Base-by-base conservation (phyloP, 2,797 vertebrate genomes). In the Megalops cyprinoides region DNA sequence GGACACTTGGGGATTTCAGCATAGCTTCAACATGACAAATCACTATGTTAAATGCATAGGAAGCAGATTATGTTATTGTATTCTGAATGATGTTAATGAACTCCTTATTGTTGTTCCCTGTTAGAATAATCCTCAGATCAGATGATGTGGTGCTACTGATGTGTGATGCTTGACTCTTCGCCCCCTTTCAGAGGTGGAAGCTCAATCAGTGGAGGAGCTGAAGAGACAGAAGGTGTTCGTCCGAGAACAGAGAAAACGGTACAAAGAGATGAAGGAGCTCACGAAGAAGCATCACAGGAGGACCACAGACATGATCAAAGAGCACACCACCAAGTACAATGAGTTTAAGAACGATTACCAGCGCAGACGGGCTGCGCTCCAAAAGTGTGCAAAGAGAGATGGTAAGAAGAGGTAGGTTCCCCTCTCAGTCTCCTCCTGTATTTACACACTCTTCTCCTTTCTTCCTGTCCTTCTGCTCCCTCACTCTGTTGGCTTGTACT, bases 181-280 rank as follows among this genome's bases (percentile, higher is more conserved):
- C n/a, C 28, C 28, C 34, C 60, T 62, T 9, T 83, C 89, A 99
- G 98, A 98, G 77, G 94, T 99, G 77, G 96, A 97, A 74, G 95
- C 93, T 0, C 95, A 96, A 85, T 95, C 93, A 10, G 88, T 99
- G 0, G 97, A 98, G 83, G 94, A 94, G 84, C 93, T 99, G 42
- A 97, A 98, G 89, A 97, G 98, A 85, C 96, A 96, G 81, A 99
- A 99, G 75, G 86, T 94, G 0, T 98, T 98, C 87, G 96, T 97
- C 84, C 97, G 98, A 82, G 97, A 99, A 82, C 97, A 99, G 84
- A 95, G 96, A 82, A 97, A 97, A 28, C 98, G 99, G 88, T 98
- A 98, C 88, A 99, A 99, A 85, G 98, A 99, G 92, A 97, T 98
- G 96, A 99, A 98, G 90, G 98, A 99, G 85, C 88, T 99, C 77